Percentiles rank a stretch among this genome's conserved stretches.
These are phyloP conservation scores for Fistularia commersonii DNA, from an alignment of 2,797 vertebrate genomes.

Conservation along the genomic window DNA sequence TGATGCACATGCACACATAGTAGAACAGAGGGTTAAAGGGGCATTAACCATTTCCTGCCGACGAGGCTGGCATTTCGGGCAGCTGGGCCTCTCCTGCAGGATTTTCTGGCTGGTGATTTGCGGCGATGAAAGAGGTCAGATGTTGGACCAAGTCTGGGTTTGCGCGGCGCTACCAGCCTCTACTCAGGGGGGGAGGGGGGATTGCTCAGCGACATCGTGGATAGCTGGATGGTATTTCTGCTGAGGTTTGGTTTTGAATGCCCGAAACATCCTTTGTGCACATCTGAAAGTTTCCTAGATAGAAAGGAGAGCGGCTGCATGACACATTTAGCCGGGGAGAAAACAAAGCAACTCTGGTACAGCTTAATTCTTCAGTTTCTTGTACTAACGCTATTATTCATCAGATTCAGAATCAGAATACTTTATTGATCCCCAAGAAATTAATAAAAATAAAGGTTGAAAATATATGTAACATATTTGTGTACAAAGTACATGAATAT, in stretches of 20 bases:
- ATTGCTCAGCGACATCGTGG: slow-evolving; percentile 20
- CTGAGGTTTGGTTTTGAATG: slow-evolving; percentile 27
- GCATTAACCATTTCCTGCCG: slow-evolving; percentile 52
- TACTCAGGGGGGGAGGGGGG: slow-evolving; percentile 13
- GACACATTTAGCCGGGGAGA: no score
- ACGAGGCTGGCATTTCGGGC: slow-evolving; percentile 43
- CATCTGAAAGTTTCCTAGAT: no score
- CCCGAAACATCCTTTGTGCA: no score
- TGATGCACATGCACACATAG: slow-evolving; percentile 13
- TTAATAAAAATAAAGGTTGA: no score
- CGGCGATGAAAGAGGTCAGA: slow-evolving; percentile 40
- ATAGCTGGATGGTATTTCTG: slow-evolving; percentile 18
- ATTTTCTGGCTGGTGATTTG: slow-evolving; percentile 15
- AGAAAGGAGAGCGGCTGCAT: no score
- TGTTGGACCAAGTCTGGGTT: slow-evolving; percentile 13
- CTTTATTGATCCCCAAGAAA: no score
- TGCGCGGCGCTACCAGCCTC: slow-evolving; percentile 18
- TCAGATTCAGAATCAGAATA: no score
- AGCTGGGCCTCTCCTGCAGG: slow-evolving; percentile 28
- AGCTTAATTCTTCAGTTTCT: no score
- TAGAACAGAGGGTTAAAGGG: slow-evolving; percentile 42
- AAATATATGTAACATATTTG: no score
- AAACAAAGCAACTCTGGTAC: no score
- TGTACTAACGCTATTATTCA: no score
- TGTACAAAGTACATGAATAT: no score